phyloP scores from a whole-genome alignment of 2,888 invertebrate species.

The Thereva unica region DNA sequence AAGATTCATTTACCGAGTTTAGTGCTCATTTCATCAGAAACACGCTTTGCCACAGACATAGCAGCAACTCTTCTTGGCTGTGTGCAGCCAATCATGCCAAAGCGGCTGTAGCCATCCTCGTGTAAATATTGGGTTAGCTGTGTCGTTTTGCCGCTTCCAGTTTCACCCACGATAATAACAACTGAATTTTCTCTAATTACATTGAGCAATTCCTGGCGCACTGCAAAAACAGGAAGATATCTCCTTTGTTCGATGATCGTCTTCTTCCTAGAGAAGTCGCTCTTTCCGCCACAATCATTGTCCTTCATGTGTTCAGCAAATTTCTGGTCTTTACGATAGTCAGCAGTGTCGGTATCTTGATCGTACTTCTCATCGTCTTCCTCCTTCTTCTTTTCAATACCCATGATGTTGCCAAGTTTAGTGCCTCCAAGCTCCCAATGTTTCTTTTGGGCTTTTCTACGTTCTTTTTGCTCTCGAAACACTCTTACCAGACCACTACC shows the following conservation, averaged over 20 bases:
- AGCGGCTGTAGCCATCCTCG: slow-evolving; percentile 92
- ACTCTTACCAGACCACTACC: slow-evolving; percentile 89
- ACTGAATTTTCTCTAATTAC: slow-evolving; percentile 92
- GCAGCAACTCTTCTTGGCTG: slow-evolving; percentile 97
- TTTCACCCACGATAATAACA: slow-evolving; percentile 85
- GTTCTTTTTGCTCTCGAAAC: slow-evolving; percentile 94
- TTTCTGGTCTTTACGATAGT: slow-evolving; percentile 92
- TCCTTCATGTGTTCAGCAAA: slow-evolving; percentile 93
- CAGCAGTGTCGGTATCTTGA: slow-evolving; percentile 72
- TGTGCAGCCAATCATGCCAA: slow-evolving; percentile 96
- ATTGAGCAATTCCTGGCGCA: slow-evolving; percentile 87
- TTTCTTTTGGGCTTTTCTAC: slow-evolving; percentile 96
- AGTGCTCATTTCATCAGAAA: slow-evolving; percentile 96
- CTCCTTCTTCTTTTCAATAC: slow-evolving; percentile 81
- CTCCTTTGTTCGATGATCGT: slow-evolving; percentile 85
- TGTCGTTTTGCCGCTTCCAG: slow-evolving; percentile 79
- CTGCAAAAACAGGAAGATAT: slow-evolving; percentile 93
- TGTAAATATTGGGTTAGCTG: slow-evolving; percentile 96
- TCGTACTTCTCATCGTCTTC: slow-evolving; percentile 70
- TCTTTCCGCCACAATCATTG: slow-evolving; percentile 66
- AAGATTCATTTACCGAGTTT: slow-evolving; percentile 66
- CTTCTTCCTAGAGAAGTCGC: slow-evolving; percentile 85
- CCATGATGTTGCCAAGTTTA: slow-evolving; percentile 87
- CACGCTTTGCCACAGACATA: slow-evolving; percentile 99
- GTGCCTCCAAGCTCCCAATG: slow-evolving; percentile 99